A percentile compares a stretch with the other conserved stretches of the same genome.
Evolutionary conservation across 1,140 invertebrate species (phyloP).

Genomic region (Gonatopus flavifemur): DNA sequence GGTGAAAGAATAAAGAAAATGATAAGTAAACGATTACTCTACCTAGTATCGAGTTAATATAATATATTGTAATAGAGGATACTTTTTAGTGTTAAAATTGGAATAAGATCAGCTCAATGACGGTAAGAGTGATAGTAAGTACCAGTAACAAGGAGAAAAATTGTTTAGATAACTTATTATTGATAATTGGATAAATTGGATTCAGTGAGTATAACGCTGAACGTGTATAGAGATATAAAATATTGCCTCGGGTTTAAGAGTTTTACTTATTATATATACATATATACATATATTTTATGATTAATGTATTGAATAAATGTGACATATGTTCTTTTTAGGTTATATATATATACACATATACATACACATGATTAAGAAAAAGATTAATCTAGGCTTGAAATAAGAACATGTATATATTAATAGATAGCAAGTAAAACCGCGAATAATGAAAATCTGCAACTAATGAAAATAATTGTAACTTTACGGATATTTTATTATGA

Average conservation of each 20-base stretch:
- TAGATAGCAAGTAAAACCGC: conserved; percentile 27
- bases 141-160: conserved; percentile 35
- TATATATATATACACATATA: no score
- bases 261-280: conserved; percentile 29
- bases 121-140: conserved; percentile 43
- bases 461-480: neutral
- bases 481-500: no score
- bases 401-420: conserved; percentile 19
- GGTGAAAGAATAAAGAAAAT: no score
- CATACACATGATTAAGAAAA: conserved; percentile 25
- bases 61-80: neutral
- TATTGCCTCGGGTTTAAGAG: conserved; percentile 34
- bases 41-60: no score
- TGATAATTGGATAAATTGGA: conserved; percentile 25
- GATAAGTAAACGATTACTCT: no score
- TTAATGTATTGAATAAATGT: conserved; percentile 35
- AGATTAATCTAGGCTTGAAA: conserved; percentile 17
- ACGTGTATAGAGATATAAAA: no score
- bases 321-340: conserved; percentile 28
- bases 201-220: conserved; percentile 40
- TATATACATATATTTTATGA: conserved; percentile 27
- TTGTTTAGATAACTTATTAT: conserved; percentile 35
- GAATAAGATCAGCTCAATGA: conserved; percentile 54
- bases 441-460: neutral
- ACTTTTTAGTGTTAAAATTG: neutral